Evolutionary conservation across 2,888 invertebrate genomes (phyloP).

Genomic region (Tortricodes alternella): DNA sequence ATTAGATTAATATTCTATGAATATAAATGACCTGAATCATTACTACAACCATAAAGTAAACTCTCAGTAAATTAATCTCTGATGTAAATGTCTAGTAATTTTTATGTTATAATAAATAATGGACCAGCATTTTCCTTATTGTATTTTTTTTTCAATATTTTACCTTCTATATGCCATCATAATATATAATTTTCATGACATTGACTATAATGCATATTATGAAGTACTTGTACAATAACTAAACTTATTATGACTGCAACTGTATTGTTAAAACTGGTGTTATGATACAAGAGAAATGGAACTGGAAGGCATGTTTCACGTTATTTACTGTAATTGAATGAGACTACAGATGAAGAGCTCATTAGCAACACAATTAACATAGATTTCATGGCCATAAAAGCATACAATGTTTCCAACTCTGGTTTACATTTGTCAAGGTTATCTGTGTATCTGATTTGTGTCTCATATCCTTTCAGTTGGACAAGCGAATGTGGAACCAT

Average conservation of each 20-base stretch:
- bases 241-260: constrained; percentile 3
- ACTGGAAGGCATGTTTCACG: constrained; percentile 34
- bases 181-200: no score
- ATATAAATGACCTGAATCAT: no score
- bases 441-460: constrained; percentile 38
- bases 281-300: constrained; percentile 8
- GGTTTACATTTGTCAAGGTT: constrained; percentile 27
- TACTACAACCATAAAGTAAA: no score
- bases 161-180: no score
- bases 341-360: constrained; percentile 44
- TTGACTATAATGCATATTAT: neutral
- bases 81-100: no score
- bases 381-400: constrained; percentile 55
- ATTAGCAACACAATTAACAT: constrained; percentile 68
- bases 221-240: neutral
- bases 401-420: constrained; percentile 14
- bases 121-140: no score
- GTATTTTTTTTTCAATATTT: no score
- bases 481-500: neutral
- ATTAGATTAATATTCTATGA: no score
- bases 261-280: neutral
- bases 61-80: no score
- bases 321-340: constrained; percentile 47
- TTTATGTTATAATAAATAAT: no score
- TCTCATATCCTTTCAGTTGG: constrained; percentile 39